Evolutionary conservation across 92 coral and sea anemone genomes (phyloP).

Genomic region (Parazoanthus darwini): DNA sequence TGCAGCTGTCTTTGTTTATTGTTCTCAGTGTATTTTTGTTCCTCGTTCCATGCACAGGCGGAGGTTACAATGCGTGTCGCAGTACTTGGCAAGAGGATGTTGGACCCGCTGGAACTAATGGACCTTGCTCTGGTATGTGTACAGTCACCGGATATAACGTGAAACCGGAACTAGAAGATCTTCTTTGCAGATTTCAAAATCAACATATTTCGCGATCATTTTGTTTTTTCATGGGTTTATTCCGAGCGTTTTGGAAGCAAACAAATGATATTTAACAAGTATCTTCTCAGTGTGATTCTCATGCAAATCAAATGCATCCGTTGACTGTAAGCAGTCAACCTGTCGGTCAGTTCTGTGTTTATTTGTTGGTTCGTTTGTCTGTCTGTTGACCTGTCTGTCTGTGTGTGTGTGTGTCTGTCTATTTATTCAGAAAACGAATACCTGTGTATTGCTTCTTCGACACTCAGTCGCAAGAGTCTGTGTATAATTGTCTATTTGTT

Average conservation of each 20-base stretch:
- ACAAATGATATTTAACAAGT: no score
- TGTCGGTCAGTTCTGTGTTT: neutral
- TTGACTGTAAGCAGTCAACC: no score
- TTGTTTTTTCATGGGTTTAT: no score
- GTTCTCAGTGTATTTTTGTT: neutral
- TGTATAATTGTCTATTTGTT: neutral
- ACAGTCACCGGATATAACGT: neutral
- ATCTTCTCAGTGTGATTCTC: no score
- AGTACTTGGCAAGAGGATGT: slow-evolving; percentile 71
- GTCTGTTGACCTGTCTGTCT: neutral
- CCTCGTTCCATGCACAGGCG: slow-evolving; percentile 39
- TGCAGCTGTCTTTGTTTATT: neutral
- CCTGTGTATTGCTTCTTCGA: no score
- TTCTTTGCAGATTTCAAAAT: neutral
- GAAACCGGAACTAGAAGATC: neutral
- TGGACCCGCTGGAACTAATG: slow-evolving; percentile 70
- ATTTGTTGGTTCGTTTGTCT: neutral
- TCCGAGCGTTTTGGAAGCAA: no score
- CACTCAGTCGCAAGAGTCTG: no score
- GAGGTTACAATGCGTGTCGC: slow-evolving; percentile 66
- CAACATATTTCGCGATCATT: no score
- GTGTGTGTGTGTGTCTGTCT: no score
- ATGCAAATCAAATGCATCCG: no score
- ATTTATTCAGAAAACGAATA: no score
- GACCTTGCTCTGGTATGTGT: slow-evolving; percentile 74